Base-by-base conservation (phyloP, 2,797 vertebrate genomes). In the Anableps anableps region DNA sequence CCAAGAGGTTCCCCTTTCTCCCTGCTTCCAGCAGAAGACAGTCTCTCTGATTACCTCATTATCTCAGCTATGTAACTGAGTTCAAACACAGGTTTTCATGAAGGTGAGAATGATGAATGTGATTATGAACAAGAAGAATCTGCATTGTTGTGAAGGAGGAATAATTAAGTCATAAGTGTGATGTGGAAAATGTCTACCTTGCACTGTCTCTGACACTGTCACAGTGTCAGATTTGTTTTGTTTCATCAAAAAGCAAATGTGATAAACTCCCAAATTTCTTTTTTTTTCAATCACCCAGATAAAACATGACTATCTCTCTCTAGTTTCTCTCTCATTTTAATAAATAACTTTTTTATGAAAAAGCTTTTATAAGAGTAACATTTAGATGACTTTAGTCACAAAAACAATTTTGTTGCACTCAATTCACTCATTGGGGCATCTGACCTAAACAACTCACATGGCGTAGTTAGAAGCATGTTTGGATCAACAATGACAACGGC, bases 21-120 rank as follows among this genome's bases (percentile, higher is more conserved):
- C 53, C 47, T 36, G 55, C 75, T 36, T 74, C 75, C 68, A 78
- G 82, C 73, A 80, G 77, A 41, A 34, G 47, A 5, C 68, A 73
- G 43, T 26, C 6, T 48, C 77, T 77, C 72, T 51, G 38, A 53
- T 77, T 19, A 41, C 72, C 72, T 83, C 13, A 2, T 76, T 73
- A 72, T 79, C n/a, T 75, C 48, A 47, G 41, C 38, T 17, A 76
- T 34, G 36, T 41, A 77, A 68, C 81, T 74, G 62, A 8, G 70
- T 31, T 58, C 72, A 43, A 66, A 76, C 76, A 48, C 64, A 74
- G 31, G 26, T 77, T 72, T 53, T 53, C 16, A 26, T 8, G 11
- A 26, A 36, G 43, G 70, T 80, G n/a, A 19, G 9, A 87, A 60
- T 31, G 1, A 38, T 43, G 23, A 38, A 55, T 66, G 70, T 51